Percentiles rank a stretch among this genome's conserved stretches.
These are phyloP conservation scores for Ammodytes marinus DNA, from an alignment of 2,113 vertebrate species.

Conservation along the genomic window DNA sequence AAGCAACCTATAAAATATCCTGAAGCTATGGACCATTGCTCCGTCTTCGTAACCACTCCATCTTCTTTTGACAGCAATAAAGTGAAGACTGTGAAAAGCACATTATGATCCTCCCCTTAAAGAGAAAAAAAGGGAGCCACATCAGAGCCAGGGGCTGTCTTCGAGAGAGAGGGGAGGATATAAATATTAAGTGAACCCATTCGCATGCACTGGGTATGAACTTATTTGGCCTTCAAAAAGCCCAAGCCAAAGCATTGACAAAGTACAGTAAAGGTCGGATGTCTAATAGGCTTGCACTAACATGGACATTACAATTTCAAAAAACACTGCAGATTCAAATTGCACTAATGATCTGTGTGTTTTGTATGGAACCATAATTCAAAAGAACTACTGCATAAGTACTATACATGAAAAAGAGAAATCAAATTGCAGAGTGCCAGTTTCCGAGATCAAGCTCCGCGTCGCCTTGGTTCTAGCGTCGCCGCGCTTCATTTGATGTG, in stretches of 20 bases:
- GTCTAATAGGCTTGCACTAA: slow-evolving; percentile 11
- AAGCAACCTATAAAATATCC: slow-evolving; percentile 59
- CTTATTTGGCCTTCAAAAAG: slow-evolving; percentile 46
- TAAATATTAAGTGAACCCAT: slow-evolving; percentile 59
- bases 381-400: slow-evolving; percentile 1
- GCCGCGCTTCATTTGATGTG: slow-evolving; percentile 68
- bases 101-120: slow-evolving; percentile 54
- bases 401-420: slow-evolving; percentile 6
- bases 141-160: slow-evolving; percentile 67
- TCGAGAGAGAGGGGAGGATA: slow-evolving; percentile 46
- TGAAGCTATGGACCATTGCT: slow-evolving; percentile 59
- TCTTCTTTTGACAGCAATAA: slow-evolving; percentile 73
- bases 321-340: slow-evolving; percentile 27
- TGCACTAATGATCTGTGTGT: slow-evolving; percentile 18
- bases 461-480: slow-evolving; percentile 50
- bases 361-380: slow-evolving; percentile 11
- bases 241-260: slow-evolving; percentile 19
- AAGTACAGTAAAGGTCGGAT: slow-evolving; percentile 22
- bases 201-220: slow-evolving; percentile 51
- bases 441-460: slow-evolving; percentile 35
- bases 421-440: slow-evolving; percentile 50
- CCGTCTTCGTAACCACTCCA: slow-evolving; percentile 68
- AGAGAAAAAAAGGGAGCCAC: slow-evolving; percentile 28
- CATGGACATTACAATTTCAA: slow-evolving; percentile 4
- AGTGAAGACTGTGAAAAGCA: slow-evolving; percentile 73